A percentile compares a stretch with the other conserved stretches of the same genome.
phyloP scores from a whole-genome alignment of 2,113 vertebrate species.

The Gavialis gangeticus region DNA sequence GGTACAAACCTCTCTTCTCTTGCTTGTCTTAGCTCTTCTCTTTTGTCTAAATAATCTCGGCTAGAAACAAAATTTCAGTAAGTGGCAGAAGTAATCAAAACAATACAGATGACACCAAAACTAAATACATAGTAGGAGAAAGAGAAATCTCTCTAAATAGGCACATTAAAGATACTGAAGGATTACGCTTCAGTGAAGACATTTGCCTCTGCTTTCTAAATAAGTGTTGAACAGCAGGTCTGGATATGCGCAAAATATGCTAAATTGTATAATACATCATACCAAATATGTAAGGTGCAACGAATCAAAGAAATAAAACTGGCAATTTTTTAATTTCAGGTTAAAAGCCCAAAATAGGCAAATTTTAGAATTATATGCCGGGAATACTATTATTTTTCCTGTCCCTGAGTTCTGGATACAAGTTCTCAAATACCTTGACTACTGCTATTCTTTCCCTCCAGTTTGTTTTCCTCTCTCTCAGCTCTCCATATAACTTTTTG shows the following conservation, averaged over 20 bases:
- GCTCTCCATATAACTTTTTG: neutral
- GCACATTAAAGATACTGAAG: neutral
- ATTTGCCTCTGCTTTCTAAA: neutral
- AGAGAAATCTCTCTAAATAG: neutral
- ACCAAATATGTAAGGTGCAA: rapidly evolving
- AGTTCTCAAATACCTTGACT: neutral
- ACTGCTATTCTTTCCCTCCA: neutral
- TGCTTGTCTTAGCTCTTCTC: constrained; percentile 91
- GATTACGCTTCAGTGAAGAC: rapidly evolving
- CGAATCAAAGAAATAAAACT: neutral
- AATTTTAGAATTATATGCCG: neutral
- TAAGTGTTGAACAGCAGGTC: neutral
- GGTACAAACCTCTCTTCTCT: constrained; percentile 93
- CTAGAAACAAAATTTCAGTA: constrained; percentile 79
- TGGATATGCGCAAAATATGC: neutral
- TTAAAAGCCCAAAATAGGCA: neutral
- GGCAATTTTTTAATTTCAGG: neutral
- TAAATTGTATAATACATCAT: too few species aligned
- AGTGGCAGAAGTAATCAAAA: constrained; percentile 60
- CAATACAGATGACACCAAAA: constrained; percentile 45
- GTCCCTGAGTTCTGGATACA: neutral
- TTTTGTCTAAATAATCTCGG: constrained; percentile 91
- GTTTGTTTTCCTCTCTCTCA: neutral
- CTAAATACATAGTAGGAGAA: constrained; percentile 14
- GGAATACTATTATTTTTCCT: neutral